Conservation (phyloP, 2,113 vertebrate species). For the Coptodon bakossiorum region DNA sequence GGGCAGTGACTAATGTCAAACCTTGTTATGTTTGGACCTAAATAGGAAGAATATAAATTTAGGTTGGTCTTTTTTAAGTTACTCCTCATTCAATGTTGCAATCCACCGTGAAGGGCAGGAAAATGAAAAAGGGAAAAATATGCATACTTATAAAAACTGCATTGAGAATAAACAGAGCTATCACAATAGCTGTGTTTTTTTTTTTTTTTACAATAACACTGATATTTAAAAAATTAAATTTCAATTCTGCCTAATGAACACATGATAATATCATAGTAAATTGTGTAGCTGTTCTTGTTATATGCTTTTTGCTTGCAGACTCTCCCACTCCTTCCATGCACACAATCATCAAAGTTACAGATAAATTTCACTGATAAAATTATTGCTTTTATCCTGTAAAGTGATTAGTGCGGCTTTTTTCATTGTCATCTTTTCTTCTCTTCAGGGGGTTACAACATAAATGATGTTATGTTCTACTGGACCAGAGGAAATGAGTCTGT, state of each 20-base stretch:
- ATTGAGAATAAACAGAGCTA: too few relatives aligned
- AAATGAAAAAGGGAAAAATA: too few relatives aligned
- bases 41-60: not conserved
- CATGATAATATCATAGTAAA: not conserved
- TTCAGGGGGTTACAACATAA: slow-evolving; percentile 87
- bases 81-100: too few relatives aligned
- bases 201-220: not conserved
- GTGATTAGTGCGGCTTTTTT: not conserved
- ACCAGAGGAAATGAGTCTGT: slow-evolving; percentile 88
- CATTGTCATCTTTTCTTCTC: not conserved
- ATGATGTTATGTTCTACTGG: slow-evolving; percentile 89
- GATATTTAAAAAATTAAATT: fast-evolving
- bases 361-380: not conserved
- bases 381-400: not conserved
- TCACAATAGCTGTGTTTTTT: not conserved
- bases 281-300: not conserved
- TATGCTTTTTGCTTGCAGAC: not conserved
- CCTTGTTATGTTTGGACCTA: not conserved
- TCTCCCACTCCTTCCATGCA: not conserved
- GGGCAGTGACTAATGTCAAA: too few relatives aligned
- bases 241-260: not conserved
- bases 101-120: too few relatives aligned
- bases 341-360: not conserved
- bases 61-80: too few relatives aligned
- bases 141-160: too few relatives aligned